Percentiles rank a stretch among this genome's conserved stretches.
These are phyloP conservation scores for Anneissia japonica DNA, from an alignment of 35 echinoderm and acorn worm species.

Conservation along the genomic window DNA sequence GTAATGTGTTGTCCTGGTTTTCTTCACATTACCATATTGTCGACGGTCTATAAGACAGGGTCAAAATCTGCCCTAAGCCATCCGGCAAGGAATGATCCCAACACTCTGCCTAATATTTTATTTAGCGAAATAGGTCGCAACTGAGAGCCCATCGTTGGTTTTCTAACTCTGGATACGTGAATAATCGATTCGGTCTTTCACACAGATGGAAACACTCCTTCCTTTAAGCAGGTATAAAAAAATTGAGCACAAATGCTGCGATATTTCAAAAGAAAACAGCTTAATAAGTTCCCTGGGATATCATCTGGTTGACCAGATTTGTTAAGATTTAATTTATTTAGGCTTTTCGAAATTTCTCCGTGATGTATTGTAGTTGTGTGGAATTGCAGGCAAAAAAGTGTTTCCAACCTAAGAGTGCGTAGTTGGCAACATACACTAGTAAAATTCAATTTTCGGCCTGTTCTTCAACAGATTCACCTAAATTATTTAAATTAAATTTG, in stretches of 20 bases:
- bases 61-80: neutral
- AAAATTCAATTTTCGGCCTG: neutral
- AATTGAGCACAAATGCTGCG: neutral
- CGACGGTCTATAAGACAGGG: neutral
- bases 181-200: no score
- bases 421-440: neutral
- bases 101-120: slow-evolving; percentile 1
- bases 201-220: neutral
- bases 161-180: no score
- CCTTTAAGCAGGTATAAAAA: neutral
- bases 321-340: no score
- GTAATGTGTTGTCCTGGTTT: neutral
- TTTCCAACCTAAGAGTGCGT: neutral
- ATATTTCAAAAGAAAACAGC: neutral
- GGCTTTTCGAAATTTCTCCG: no score
- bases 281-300: no score
- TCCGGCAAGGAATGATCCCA: neutral
- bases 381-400: neutral
- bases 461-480: no score
- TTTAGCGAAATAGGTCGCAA: neutral
- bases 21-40: slow-evolving; percentile 5
- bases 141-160: neutral
- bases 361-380: no score
- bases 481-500: no score
- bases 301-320: no score